These are phyloP conservation scores for Drosophila fungiperda DNA, from an alignment of 2,888 invertebrate genomes.

Conservation along the genomic window DNA sequence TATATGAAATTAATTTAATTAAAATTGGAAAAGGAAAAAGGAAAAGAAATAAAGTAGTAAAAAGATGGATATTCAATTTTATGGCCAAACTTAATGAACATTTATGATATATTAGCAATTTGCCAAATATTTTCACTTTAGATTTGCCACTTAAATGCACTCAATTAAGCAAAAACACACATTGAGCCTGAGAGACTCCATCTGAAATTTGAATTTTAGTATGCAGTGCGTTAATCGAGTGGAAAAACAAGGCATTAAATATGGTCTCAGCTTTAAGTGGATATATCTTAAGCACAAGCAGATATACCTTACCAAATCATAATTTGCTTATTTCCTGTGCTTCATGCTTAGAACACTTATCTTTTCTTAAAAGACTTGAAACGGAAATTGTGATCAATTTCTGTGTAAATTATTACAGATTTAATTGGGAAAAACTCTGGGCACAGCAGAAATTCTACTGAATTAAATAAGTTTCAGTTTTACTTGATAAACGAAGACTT, in stretches of 20 bases:
- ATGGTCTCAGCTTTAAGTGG: not conserved
- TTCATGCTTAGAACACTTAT: not conserved
- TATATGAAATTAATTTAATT: not conserved
- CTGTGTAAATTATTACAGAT: not conserved
- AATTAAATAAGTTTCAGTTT: not conserved
- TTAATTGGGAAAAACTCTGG: not conserved
- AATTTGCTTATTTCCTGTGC: not conserved
- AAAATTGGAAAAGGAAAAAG: too few relatives aligned
- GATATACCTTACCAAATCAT: not conserved
- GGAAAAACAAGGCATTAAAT: conserved; percentile 12
- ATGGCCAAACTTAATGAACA: not conserved
- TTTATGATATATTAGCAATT: not conserved
- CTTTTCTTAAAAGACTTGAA: not conserved
- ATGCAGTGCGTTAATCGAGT: conserved; percentile 16
- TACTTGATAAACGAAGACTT: not conserved
- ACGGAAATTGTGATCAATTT: not conserved
- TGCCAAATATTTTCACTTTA: not conserved
- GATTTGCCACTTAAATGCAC: conserved; percentile 18
- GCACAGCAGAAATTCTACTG: not conserved
- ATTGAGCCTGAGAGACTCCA: conserved; percentile 11
- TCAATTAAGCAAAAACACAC: conserved; percentile 18
- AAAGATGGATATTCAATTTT: not conserved
- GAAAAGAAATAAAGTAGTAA: not conserved
- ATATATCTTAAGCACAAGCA: not conserved
- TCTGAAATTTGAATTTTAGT: conserved; percentile 22